Evolutionary conservation across 1,140 invertebrate genomes (phyloP), one percentile per base, ranked within the genome.

Genomic region (Pseudomyrmex pallidus): DNA sequence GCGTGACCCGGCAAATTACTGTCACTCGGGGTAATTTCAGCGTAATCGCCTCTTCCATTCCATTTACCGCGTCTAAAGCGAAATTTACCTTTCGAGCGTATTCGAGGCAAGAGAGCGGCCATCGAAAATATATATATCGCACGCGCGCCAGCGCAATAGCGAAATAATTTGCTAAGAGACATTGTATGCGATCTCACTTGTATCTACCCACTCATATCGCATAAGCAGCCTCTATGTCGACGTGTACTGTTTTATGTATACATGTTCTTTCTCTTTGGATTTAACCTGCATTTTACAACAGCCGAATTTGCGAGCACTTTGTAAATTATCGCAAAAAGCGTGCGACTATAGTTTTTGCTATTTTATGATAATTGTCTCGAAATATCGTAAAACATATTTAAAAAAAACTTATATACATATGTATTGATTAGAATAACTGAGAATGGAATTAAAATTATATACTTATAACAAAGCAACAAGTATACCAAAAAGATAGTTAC

Each of bases 11-110:
- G 61, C 78, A 82, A 82, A 82, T 82, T 82, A 82, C 70, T 74
- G 78, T 82, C 78, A 82, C 78, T 82, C 78, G 78, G 35, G 78
- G 78, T 82, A 82, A 82, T 82, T 82, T 82, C 78, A 82, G 59
- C 78, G 78, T 74, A 74, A 82, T 74, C 78, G 78, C 78, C 72
- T 82, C 72, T 82, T 82, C 78, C 78, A 82, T 82, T 82, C 78
- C 78, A 82, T 82, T 82, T 82, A 82, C 68, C 78, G 52, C 78
- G 72, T 82, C 78, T 74, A 82, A 82, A 82, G 78, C 78, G 59
- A 82, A 82, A 82, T 82, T 82, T 74, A 74, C 78, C 78, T 82
- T 74, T 82, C 68, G 70, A 82, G 68, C 78, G 61, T 74, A 80
- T 59, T 66, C 76, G 56, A 80, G 76, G 66, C 66, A 20, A 78